These are phyloP conservation scores for Clarias laeviceps DNA, from an alignment of 2,797 vertebrate species.

Conservation along the genomic window DNA sequence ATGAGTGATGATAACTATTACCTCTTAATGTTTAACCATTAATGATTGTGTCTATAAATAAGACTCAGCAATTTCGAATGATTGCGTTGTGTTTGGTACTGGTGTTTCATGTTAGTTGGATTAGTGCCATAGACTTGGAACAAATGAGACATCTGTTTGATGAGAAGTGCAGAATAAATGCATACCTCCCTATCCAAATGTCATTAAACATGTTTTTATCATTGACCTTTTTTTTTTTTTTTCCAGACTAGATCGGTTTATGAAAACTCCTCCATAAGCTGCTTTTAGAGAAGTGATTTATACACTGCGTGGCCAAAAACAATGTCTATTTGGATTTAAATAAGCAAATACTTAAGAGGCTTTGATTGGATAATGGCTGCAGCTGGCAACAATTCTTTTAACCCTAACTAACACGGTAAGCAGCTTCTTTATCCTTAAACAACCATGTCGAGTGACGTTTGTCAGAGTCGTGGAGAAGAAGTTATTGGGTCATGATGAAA, in stretches of 20 bases:
- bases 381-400: too few species aligned
- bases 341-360: too few species aligned
- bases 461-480: too few species aligned
- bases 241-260: neutral
- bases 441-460: too few species aligned
- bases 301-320: too few species aligned
- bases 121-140: neutral
- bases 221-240: neutral
- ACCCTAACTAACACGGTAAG: too few species aligned
- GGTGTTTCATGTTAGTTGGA: constrained; percentile 20
- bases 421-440: too few species aligned
- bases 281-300: neutral
- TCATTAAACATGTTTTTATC: constrained; percentile 22
- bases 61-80: neutral
- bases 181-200: neutral
- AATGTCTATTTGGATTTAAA: too few species aligned
- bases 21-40: neutral
- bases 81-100: neutral
- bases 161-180: neutral
- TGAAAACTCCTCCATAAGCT: neutral
- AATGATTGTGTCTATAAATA: constrained; percentile 5
- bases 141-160: constrained; percentile 31
- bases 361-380: too few species aligned
- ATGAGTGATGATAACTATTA: constrained; percentile 1
- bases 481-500: too few species aligned